phyloP scores from a whole-genome alignment of 2,888 invertebrate genomes.

The Leucophenga maculata region DNA sequence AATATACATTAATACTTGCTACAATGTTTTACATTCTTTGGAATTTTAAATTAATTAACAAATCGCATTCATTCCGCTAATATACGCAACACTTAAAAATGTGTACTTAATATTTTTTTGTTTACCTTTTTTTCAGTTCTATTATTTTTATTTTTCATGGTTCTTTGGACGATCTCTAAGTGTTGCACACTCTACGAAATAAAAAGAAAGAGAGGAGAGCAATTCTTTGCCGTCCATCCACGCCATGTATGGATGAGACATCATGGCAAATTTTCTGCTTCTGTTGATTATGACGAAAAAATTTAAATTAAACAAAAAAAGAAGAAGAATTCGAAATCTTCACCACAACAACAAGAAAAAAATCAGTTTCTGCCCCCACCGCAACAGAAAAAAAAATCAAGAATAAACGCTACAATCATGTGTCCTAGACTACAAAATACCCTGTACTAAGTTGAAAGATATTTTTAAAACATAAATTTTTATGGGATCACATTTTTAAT shows the following conservation, averaged over 20 bases:
- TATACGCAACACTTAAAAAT: too few species aligned
- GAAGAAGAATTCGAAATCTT: slow-evolving; percentile 18
- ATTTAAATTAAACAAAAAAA: slow-evolving; percentile 19
- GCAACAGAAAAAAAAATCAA: background rate
- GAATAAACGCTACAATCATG: background rate
- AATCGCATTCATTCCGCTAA: too few species aligned
- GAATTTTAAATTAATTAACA: too few species aligned
- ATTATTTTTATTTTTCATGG: slow-evolving; percentile 40
- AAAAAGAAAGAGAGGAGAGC: slow-evolving; percentile 43
- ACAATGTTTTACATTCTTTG: too few species aligned
- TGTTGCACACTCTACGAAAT: slow-evolving; percentile 30
- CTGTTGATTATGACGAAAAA: slow-evolving; percentile 36
- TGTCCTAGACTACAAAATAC: background rate
- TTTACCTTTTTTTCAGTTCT: slow-evolving; percentile 35
- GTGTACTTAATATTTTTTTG: background rate
- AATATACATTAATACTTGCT: too few species aligned
- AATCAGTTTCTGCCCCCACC: background rate
- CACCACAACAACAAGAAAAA: background rate
- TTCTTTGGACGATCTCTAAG: slow-evolving; percentile 53
- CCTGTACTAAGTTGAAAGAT: too few species aligned
- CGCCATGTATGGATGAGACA: slow-evolving; percentile 72
- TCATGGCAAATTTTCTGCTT: slow-evolving; percentile 60
- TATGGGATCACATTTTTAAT: too few species aligned
- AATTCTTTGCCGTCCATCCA: slow-evolving; percentile 57
- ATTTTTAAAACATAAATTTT: too few species aligned